Percentiles rank a stretch among this genome's conserved stretches.
Conservation (phyloP, 2,113 vertebrate genomes). For the Hippopotamus amphibius region DNA sequence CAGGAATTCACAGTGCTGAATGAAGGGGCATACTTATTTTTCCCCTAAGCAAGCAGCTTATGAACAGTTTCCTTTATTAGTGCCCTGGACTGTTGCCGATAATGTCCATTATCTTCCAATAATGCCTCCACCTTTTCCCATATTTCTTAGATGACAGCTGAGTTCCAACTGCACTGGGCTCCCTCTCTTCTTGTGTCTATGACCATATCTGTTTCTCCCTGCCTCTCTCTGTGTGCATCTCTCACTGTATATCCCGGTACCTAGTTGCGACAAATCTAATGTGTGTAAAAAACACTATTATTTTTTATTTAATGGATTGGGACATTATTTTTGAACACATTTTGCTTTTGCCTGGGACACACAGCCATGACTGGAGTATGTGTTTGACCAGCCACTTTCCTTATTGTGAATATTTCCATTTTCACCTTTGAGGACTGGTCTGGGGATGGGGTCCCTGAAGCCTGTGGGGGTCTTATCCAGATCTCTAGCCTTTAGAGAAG, state of each 20-base stretch:
- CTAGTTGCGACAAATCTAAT: not conserved
- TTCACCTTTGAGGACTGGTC: not conserved
- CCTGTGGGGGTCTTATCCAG: not conserved
- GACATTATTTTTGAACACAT: not conserved
- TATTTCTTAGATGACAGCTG: too few relatives aligned
- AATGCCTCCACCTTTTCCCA: too few relatives aligned
- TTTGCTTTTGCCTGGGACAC: not conserved
- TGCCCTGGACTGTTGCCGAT: too few relatives aligned
- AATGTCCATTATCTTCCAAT: too few relatives aligned
- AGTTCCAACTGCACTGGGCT: too few relatives aligned
- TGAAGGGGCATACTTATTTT: too few relatives aligned
- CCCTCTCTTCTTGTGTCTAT: too few relatives aligned
- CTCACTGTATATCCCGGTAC: too few relatives aligned
- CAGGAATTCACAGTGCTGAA: not conserved
- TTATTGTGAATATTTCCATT: not conserved
- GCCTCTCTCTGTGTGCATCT: too few relatives aligned
- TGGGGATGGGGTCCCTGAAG: not conserved
- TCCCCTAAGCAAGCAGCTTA: too few relatives aligned
- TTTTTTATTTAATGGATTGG: not conserved
- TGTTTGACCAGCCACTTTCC: not conserved
- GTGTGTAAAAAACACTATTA: not conserved
- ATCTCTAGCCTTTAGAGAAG: not conserved
- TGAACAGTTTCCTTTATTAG: too few relatives aligned
- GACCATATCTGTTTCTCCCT: too few relatives aligned
- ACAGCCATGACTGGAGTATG: rapidly evolving